A percentile compares a stretch with the other conserved stretches of the same genome.
These are phyloP conservation scores for Manacus vitellinus DNA, from an alignment of 2,113 vertebrate genomes.

Conservation along the genomic window DNA sequence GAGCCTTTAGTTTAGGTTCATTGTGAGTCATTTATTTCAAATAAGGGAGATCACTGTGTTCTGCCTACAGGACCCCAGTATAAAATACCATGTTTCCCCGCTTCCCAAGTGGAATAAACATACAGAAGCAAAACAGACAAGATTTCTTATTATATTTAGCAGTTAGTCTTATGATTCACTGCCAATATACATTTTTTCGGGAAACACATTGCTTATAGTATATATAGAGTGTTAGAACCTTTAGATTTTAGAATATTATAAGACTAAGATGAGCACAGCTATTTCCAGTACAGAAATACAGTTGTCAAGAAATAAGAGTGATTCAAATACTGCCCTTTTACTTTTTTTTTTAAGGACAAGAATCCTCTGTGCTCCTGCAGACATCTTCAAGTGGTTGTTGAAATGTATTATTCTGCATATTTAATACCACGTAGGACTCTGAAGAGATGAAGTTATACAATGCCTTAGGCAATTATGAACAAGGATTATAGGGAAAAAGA, in stretches of 20 bases:
- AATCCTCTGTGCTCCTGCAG: not conserved
- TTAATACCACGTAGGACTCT: constrained; percentile 1
- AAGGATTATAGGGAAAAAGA: constrained; percentile 19
- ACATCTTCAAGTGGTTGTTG: constrained; percentile 14
- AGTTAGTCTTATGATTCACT: constrained; percentile 16
- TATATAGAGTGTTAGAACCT: not conserved
- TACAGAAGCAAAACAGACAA: not conserved
- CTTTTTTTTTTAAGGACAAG: not conserved
- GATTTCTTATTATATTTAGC: constrained; percentile 10
- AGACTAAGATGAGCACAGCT: not conserved
- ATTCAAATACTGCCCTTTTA: not conserved
- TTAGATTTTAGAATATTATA: not conserved
- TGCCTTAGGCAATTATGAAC: constrained; percentile 41
- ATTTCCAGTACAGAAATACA: not conserved
- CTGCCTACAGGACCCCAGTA: not conserved
- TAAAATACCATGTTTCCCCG: not conserved
- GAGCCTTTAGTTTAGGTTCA: not conserved
- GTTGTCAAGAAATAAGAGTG: not conserved
- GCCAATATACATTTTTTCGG: constrained; percentile 3
- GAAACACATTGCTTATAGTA: not conserved
- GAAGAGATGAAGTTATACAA: constrained; percentile 49
- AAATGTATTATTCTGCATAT: constrained; percentile 42
- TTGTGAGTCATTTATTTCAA: not conserved
- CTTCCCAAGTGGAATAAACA: constrained; percentile 1
- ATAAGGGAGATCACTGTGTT: not conserved